Conservation (phyloP, 2,888 invertebrate species). For the Napeogenes sylphis region DNA sequence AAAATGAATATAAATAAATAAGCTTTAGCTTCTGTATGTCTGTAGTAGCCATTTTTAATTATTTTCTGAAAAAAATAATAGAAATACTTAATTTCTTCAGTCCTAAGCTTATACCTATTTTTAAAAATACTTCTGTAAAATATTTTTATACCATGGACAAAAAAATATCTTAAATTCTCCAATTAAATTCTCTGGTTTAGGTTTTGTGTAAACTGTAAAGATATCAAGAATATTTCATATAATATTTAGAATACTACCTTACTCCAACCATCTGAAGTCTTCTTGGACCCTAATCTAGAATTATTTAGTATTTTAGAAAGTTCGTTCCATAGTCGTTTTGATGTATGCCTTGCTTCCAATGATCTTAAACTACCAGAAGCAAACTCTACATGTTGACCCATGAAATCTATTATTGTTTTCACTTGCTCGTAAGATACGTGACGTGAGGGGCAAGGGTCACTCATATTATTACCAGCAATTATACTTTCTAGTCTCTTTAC, state of each 20-base stretch:
- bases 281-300: conserved; percentile 46
- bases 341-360: conserved; percentile 51
- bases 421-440: conserved; percentile 56
- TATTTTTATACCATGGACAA: too few relatives aligned
- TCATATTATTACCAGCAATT: conserved; percentile 17
- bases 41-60: too few relatives aligned
- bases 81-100: too few relatives aligned
- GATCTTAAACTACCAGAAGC: conserved; percentile 52
- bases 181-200: too few relatives aligned
- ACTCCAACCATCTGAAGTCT: conserved; percentile 59
- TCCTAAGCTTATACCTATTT: too few relatives aligned
- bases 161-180: too few relatives aligned
- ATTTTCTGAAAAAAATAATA: too few relatives aligned
- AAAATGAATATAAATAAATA: background rate
- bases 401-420: conserved; percentile 56
- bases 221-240: background rate
- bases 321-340: conserved; percentile 55
- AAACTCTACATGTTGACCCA: conserved; percentile 57
- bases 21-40: background rate
- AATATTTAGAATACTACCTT: conserved; percentile 42
- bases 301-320: conserved; percentile 49
- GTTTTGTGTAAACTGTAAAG: too few relatives aligned
- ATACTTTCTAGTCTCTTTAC: background rate
- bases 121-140: too few relatives aligned
- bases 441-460: conserved; percentile 20